Conservation (phyloP, 2,888 invertebrate species). For the Troglohyphantes excavatus region DNA sequence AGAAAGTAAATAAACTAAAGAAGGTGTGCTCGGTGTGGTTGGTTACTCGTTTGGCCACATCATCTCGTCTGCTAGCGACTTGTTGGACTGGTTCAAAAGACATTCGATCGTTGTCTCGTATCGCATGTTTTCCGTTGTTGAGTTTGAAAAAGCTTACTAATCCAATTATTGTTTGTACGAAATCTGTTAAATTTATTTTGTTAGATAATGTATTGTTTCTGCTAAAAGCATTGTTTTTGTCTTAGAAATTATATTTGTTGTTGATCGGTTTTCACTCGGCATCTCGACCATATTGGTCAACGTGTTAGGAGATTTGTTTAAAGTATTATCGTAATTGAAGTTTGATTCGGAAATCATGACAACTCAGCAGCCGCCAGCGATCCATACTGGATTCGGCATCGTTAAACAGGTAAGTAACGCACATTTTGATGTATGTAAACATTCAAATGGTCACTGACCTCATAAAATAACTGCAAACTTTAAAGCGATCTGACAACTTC, state of each 20-base stretch:
- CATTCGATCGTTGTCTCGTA: neutral
- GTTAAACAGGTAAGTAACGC: slow-evolving; percentile 64
- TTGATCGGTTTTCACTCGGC: slow-evolving; percentile 22
- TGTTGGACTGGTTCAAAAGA: slow-evolving; percentile 24
- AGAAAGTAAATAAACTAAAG: neutral
- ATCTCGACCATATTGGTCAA: slow-evolving; percentile 59
- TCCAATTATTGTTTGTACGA: neutral
- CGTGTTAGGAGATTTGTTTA: slow-evolving; percentile 37
- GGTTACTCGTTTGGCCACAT: slow-evolving; percentile 37
- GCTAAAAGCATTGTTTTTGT: slow-evolving; percentile 12
- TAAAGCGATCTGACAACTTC: slow-evolving; percentile 30
- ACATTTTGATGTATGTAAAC: slow-evolving; percentile 4
- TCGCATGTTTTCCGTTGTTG: neutral
- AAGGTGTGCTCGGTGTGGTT: slow-evolving; percentile 7
- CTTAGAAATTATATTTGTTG: slow-evolving; percentile 21
- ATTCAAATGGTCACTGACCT: slow-evolving; percentile 60
- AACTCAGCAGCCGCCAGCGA: slow-evolving; percentile 43
- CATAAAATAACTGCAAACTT: slow-evolving; percentile 20
- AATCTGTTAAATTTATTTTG: neutral
- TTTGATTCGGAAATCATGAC: slow-evolving; percentile 38
- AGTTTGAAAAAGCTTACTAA: neutral
- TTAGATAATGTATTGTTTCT: slow-evolving; percentile 26
- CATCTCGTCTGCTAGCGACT: slow-evolving; percentile 45
- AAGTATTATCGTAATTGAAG: slow-evolving; percentile 9
- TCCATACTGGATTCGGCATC: slow-evolving; percentile 29